These are phyloP conservation scores for Vanessa tameamea DNA, from an alignment of 1,140 invertebrate genomes.

Conservation along the genomic window DNA sequence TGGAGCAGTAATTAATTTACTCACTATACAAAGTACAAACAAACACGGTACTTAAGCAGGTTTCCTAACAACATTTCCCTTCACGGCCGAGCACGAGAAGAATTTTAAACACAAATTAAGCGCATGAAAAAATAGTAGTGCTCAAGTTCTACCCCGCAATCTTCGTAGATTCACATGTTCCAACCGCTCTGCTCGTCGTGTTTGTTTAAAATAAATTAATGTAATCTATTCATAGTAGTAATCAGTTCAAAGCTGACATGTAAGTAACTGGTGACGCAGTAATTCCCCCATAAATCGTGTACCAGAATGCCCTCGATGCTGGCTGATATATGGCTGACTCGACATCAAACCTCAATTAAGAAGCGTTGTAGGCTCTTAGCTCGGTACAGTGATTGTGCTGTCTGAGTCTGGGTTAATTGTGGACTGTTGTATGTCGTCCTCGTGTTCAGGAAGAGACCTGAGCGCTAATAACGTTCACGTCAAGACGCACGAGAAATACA, in stretches of 20 bases:
- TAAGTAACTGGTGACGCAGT: constrained; percentile 17
- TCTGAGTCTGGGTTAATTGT: not conserved
- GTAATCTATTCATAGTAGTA: not conserved
- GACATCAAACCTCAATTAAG: constrained; percentile 27
- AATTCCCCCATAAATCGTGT: constrained; percentile 15
- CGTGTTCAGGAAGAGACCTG: not conserved
- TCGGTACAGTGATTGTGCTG: constrained; percentile 16
- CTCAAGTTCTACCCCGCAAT: no score
- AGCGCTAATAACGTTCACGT: not conserved
- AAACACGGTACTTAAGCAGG: no score
- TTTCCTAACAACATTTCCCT: no score
- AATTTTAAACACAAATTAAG: no score
- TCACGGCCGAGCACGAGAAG: no score
- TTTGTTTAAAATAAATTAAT: no score
- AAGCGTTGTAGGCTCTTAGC: constrained; percentile 16
- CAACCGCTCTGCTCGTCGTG: no score
- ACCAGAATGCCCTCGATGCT: not conserved
- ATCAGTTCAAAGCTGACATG: not conserved
- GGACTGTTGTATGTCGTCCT: not conserved
- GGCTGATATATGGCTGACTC: not conserved
- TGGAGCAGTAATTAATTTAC: no score
- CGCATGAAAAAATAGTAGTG: no score
- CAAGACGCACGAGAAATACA: not conserved
- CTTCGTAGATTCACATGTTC: no score
- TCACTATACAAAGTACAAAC: no score